A percentile compares a stretch with the other conserved stretches of the same genome.
Evolutionary conservation across 2,113 vertebrate species (phyloP).

Genomic region (Pseudorhombus dupliciocellatus): DNA sequence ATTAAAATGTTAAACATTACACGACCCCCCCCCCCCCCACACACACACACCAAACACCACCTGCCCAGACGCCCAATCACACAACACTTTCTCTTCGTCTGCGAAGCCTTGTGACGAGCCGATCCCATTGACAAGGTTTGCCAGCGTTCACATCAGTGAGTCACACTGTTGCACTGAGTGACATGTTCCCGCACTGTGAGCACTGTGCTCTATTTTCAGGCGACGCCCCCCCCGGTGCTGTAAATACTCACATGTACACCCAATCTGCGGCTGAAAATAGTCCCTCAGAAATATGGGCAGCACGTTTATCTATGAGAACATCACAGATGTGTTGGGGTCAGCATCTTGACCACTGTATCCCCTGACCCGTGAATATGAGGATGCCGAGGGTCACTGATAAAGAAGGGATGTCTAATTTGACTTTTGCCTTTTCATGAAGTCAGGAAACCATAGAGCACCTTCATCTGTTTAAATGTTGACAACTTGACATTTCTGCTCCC

Average conservation of each 20-base stretch:
- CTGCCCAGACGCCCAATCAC: neutral
- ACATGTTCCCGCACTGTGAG: neutral
- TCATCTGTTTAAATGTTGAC: no score
- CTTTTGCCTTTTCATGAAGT: no score
- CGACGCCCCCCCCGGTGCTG: neutral
- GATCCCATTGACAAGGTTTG: no score
- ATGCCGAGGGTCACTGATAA: neutral
- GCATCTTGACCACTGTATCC: no score
- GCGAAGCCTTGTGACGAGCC: neutral
- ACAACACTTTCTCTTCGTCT: neutral
- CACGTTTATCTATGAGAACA: no score
- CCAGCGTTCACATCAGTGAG: neutral
- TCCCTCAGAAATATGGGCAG: neutral
- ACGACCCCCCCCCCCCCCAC: neutral
- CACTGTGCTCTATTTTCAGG: neutral
- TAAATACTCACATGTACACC: neutral
- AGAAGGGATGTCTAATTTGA: neutral
- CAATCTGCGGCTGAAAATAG: neutral
- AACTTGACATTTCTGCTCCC: no score
- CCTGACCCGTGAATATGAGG: neutral
- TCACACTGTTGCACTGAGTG: neutral
- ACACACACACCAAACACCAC: neutral
- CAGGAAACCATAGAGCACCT: no score
- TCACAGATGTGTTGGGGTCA: no score
- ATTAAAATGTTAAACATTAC: slow-evolving; percentile 19